These are phyloP conservation scores for Polydesmus complanatus DNA, from an alignment of 2,888 invertebrate species.

Conservation along the genomic window DNA sequence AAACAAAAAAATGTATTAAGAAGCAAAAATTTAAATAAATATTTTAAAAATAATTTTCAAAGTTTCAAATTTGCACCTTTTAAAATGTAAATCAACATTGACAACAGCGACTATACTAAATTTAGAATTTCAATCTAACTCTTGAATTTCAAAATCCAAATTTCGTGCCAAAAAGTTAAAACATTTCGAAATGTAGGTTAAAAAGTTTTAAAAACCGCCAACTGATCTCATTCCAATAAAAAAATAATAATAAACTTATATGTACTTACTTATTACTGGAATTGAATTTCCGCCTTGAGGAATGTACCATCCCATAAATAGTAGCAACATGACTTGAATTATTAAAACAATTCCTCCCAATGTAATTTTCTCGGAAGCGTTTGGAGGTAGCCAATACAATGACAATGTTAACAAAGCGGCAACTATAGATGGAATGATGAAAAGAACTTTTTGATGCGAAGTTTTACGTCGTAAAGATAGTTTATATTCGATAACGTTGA, in stretches of 20 bases:
- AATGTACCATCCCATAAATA: slow-evolving; percentile 47
- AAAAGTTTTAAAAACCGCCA: no score
- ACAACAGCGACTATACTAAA: no score
- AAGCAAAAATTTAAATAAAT: slow-evolving; percentile 1
- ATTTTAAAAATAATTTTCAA: not conserved
- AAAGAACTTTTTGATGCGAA: slow-evolving; percentile 10
- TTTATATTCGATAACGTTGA: slow-evolving; percentile 8
- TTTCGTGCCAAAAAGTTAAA: no score
- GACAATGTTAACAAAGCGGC: slow-evolving; percentile 46
- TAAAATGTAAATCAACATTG: no score
- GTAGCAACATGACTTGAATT: slow-evolving; percentile 45
- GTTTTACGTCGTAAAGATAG: slow-evolving; percentile 5
- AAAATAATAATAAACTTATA: not conserved
- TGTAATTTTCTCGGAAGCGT: slow-evolving; percentile 49
- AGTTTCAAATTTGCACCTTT: no score
- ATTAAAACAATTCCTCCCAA: slow-evolving; percentile 43
- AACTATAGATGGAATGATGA: slow-evolving; percentile 28
- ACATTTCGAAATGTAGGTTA: no score
- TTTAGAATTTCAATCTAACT: not conserved
- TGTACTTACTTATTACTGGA: slow-evolving; percentile 41
- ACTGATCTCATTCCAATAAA: no score
- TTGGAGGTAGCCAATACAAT: slow-evolving; percentile 50
- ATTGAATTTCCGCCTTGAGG: slow-evolving; percentile 42
- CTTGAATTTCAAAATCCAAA: no score
- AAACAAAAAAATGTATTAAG: not conserved